phyloP scores from a whole-genome alignment of 2,888 invertebrate genomes.

The Trachelus iudaicus region DNA sequence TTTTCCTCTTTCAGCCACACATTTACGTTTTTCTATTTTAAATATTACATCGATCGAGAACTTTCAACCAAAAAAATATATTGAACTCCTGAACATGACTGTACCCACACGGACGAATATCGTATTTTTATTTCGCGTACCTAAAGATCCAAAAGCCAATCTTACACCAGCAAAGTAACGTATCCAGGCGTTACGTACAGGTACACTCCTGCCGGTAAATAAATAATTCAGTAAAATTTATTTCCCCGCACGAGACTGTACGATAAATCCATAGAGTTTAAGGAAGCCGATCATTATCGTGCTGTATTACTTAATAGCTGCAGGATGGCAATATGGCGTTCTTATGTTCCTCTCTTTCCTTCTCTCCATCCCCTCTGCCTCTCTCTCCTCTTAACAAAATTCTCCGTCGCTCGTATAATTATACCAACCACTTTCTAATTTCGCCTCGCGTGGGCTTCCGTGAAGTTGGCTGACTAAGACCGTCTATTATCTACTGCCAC shows the following conservation, averaged over 20 bases:
- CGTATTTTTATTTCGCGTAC: neutral
- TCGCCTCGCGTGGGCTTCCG: conserved; percentile 5
- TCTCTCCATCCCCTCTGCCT: neutral
- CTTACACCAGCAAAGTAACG: neutral
- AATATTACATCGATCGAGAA: too few species aligned
- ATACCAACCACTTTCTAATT: conserved; percentile 19
- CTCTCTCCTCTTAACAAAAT: neutral
- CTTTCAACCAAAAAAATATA: too few species aligned
- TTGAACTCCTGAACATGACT: too few species aligned
- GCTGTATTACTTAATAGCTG: neutral
- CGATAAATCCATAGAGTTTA: neutral
- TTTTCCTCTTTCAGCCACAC: too few species aligned
- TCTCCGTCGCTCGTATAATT: conserved; percentile 10
- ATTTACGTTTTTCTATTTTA: too few species aligned
- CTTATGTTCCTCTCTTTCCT: neutral
- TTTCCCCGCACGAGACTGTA: neutral
- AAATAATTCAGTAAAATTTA: neutral
- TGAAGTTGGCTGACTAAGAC: neutral
- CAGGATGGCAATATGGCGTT: neutral
- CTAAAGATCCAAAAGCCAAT: neutral
- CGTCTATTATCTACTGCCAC: neutral
- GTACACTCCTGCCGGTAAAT: neutral
- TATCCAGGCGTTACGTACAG: neutral
- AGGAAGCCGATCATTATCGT: neutral
- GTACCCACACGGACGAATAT: neutral